Base-by-base conservation (phyloP, 2,888 invertebrate species). In the Sesia bembeciformis region DNA sequence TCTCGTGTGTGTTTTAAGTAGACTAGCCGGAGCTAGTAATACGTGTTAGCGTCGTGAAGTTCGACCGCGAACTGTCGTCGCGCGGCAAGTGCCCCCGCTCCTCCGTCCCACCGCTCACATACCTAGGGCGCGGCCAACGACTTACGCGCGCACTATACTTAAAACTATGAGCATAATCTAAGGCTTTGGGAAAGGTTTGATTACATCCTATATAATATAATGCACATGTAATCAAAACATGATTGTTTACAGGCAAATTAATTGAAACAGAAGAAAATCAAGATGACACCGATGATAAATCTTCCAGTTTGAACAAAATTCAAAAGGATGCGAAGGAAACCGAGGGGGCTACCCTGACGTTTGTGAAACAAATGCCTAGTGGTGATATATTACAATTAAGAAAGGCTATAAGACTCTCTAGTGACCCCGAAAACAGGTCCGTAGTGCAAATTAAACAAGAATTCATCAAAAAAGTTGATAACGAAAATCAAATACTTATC, bases 201-300 rank as follows among this genome's bases (percentile, higher is more conserved):
- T 23, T 23, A 42, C 5, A n/a, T 49, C 5, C 49, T 8, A n/a
- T 49, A 5, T 5, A 23, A n/a, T 49, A 5, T 5, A 23, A 23
- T 23, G 23, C 23, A 23, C 23, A 23, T 23, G 23, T 23, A 23
- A 23, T 23, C 23, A 23, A 23, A 23, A 23, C 23, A 23, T 23
- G 1, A 23, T 23, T 60, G 55, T 57, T 74, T 76, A 8, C 63
- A 92, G 92, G 92, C 68, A 91, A 92, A 77, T 74, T 93, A 63
- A 78, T 93, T 53, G 92, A 92, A 77, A 84, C 76, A 42, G 92
- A 93, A 63, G 90, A 90, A 52, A 91, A 90, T 54, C 90, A 90
- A 59, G 92, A 92, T 59, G 91, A 91, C 53, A 85, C 88, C 58
- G 90, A 87, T 54, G 85, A 84, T 60, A 74, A 78, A 51, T 78